Evolutionary conservation across 2,888 invertebrate genomes (phyloP), one percentile per base, ranked within the genome.

Genomic region (Ryuthela nishihirai): DNA sequence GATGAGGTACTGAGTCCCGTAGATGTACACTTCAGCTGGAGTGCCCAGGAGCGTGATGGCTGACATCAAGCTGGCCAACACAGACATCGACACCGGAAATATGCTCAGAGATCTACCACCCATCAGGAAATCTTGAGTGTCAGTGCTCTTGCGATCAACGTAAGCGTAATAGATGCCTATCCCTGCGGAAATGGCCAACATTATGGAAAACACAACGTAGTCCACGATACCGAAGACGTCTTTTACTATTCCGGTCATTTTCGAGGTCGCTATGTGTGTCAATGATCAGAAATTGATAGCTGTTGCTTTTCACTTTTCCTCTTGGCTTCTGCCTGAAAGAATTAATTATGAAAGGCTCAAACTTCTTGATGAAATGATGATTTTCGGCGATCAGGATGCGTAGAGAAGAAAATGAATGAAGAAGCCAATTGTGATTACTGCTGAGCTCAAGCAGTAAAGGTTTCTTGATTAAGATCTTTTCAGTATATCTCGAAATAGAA

Each of bases 21-120:
- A 84, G 68, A 82, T 82, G 73, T 90, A 92, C 87, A 92, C 89
- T 77, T 92, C 92, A 0, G 89, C 86, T 10, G 92, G 91, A 73
- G 91, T 91, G 3, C 93, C 93, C 62, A 93, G 78, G 43, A 93
- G 76, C 70, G 92, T 91, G 67, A 93, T 88, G 32, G 92, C 92
- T 24, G 92, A 92, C 69, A 93, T 83, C 72, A 91, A 93, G 75
- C 91, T 91, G 24, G 92, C 91, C 40, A 88, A 88, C 46, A 93
- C 78, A 45, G 91, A 92, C 75, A 93, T 81, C 0, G 92, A 87
- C 77, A 90, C 89, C 0, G 93, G 93, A 65, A 92, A 82, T 1
- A 89, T 84, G 15, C 85, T 84, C 89, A 92, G 89, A 23, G 82
- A 38, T 34, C 62, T 45, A 10, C 49, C 49, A 1, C 89, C 92